Evolutionary conservation across 2,888 invertebrate genomes (phyloP).

Genomic region (Hemicrepidius hirtus): DNA sequence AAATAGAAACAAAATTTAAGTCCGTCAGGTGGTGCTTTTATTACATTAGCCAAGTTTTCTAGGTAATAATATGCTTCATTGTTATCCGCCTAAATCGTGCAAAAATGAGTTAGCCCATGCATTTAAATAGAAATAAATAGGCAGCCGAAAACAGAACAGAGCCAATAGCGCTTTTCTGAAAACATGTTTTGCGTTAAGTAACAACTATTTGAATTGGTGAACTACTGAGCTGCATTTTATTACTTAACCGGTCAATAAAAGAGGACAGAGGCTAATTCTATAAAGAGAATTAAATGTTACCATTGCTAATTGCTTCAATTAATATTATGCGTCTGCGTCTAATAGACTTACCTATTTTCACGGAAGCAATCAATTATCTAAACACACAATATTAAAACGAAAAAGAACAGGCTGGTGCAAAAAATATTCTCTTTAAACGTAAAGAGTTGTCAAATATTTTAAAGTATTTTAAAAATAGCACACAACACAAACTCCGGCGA

Average conservation of each 20-base stretch:
- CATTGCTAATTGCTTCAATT: conserved; percentile 19
- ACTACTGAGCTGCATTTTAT: no score
- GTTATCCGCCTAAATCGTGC: conserved; percentile 24
- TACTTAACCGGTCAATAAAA: not conserved
- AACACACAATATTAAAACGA: not conserved
- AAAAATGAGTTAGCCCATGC: conserved; percentile 7
- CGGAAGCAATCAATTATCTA: not conserved
- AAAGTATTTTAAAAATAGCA: conserved; percentile 20
- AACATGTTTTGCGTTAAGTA: no score
- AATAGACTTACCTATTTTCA: conserved; percentile 4
- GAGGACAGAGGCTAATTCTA: not conserved
- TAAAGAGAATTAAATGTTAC: conserved; percentile 26
- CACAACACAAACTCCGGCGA: not conserved
- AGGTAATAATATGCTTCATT: conserved; percentile 28
- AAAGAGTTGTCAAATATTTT: conserved; percentile 23
- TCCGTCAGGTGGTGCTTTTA: conserved; percentile 35
- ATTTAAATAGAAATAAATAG: conserved; percentile 30
- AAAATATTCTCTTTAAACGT: not conserved
- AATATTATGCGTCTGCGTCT: not conserved
- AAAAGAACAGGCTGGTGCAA: not conserved
- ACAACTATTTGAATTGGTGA: not conserved
- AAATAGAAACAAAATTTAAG: conserved; percentile 20
- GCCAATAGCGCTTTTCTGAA: not conserved
- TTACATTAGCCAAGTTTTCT: conserved; percentile 25
- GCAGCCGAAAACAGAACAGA: conserved; percentile 4